A percentile compares a stretch with the other conserved stretches of the same genome.
Conservation (phyloP, 2,888 invertebrate species). For the Xylocampa areola region DNA sequence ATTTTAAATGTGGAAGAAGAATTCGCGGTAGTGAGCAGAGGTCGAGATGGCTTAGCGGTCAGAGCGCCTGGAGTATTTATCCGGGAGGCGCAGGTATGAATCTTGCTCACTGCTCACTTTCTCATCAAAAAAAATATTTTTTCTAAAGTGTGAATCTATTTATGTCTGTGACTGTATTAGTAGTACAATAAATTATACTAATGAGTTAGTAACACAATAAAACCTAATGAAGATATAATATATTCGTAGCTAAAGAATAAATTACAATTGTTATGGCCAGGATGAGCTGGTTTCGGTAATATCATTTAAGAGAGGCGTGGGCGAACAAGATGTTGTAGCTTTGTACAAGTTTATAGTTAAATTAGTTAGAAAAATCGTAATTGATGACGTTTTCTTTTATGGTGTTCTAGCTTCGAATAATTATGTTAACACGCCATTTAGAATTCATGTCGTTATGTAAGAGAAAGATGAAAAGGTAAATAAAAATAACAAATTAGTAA, state of each 20-base stretch:
- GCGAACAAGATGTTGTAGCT: slow-evolving; percentile 33
- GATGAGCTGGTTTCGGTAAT: slow-evolving; percentile 46
- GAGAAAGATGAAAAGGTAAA: neutral
- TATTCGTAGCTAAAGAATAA: slow-evolving; percentile 61
- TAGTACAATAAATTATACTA: slow-evolving; percentile 63
- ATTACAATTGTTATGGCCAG: slow-evolving; percentile 58
- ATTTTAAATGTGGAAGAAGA: too few species aligned
- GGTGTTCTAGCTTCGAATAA: neutral
- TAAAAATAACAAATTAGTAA: neutral
- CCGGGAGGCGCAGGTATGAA: too few species aligned
- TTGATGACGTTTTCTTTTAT: slow-evolving; percentile 16
- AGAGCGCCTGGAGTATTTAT: too few species aligned
- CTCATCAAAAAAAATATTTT: too few species aligned
- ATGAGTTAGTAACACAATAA: slow-evolving; percentile 61
- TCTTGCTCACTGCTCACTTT: too few species aligned
- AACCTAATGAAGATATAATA: slow-evolving; percentile 61
- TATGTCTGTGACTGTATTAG: too few species aligned
- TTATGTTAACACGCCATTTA: slow-evolving; percentile 22
- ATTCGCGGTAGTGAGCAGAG: too few species aligned
- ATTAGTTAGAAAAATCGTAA: slow-evolving; percentile 47
- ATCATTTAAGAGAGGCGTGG: slow-evolving; percentile 52
- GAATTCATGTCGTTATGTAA: slow-evolving; percentile 3
- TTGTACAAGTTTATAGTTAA: slow-evolving; percentile 41
- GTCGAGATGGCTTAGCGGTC: too few species aligned
- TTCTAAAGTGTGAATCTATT: too few species aligned